Evolutionary conservation across 1,140 invertebrate species (phyloP).

Genomic region (Cyclina sinensis): DNA sequence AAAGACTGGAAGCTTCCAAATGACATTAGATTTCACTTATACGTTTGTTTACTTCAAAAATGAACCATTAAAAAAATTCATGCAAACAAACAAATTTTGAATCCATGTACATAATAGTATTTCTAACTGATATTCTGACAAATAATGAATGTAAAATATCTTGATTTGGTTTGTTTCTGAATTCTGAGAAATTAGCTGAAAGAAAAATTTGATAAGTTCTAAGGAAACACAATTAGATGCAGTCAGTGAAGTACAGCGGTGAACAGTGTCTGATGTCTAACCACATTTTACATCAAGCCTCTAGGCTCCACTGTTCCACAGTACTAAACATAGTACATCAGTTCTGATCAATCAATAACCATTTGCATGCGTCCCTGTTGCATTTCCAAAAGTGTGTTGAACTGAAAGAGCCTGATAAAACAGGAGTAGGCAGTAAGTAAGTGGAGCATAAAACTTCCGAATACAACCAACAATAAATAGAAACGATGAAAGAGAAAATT

Average conservation of each 20-base stretch:
- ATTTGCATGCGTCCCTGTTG: slow-evolving; percentile 8
- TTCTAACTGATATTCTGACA: background rate
- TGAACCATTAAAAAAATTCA: too few species aligned
- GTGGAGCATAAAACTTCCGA: background rate
- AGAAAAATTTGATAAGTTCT: background rate
- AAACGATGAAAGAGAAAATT: too few species aligned
- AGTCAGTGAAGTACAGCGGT: background rate
- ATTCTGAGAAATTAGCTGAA: background rate
- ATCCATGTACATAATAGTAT: too few species aligned
- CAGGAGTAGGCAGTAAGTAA: background rate
- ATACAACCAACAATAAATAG: too few species aligned
- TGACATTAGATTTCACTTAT: too few species aligned
- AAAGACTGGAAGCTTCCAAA: too few species aligned
- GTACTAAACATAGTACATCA: background rate
- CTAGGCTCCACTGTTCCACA: background rate
- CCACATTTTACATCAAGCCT: background rate
- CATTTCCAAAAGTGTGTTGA: slow-evolving; percentile 4
- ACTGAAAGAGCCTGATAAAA: background rate
- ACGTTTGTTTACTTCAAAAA: too few species aligned
- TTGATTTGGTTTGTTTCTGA: background rate
- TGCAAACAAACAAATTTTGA: too few species aligned
- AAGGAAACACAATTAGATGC: background rate
- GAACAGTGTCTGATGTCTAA: background rate
- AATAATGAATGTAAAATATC: background rate
- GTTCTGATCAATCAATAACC: background rate